Evolutionary conservation across 2,888 invertebrate genomes (phyloP).

Genomic region (Dynastes hyllus): DNA sequence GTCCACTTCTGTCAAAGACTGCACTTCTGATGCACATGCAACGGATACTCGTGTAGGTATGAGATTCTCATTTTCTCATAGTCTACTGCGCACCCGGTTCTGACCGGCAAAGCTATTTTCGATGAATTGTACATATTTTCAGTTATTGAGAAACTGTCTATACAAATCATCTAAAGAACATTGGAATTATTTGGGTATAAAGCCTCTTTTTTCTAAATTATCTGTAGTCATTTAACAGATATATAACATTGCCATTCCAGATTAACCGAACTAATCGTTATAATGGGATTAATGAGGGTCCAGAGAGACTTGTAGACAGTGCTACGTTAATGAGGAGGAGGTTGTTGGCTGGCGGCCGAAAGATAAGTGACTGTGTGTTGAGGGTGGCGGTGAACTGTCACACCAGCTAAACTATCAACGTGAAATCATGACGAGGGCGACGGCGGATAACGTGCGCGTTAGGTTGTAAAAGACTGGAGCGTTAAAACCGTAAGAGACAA

Average conservation of each 20-base stretch:
- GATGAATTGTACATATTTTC: no score
- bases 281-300: slow-evolving; percentile 29
- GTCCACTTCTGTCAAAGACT: no score
- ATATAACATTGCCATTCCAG: slow-evolving; percentile 4
- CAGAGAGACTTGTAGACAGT: slow-evolving; percentile 32
- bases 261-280: slow-evolving; percentile 21
- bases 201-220: no score
- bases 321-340: not conserved
- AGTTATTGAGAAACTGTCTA: no score
- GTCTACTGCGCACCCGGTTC: no score
- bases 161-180: no score
- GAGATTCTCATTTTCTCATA: no score
- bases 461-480: slow-evolving; percentile 29
- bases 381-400: slow-evolving; percentile 24
- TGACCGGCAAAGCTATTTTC: no score
- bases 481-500: slow-evolving; percentile 38
- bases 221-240: no score
- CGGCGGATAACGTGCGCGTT: slow-evolving; percentile 15
- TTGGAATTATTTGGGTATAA: no score
- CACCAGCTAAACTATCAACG: slow-evolving; percentile 36
- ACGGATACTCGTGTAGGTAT: no score
- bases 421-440: slow-evolving; percentile 31
- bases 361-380: not conserved
- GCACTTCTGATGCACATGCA: no score
- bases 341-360: not conserved